Conservation (phyloP, 2,113 vertebrate species). For the Odontesthes bonariensis region DNA sequence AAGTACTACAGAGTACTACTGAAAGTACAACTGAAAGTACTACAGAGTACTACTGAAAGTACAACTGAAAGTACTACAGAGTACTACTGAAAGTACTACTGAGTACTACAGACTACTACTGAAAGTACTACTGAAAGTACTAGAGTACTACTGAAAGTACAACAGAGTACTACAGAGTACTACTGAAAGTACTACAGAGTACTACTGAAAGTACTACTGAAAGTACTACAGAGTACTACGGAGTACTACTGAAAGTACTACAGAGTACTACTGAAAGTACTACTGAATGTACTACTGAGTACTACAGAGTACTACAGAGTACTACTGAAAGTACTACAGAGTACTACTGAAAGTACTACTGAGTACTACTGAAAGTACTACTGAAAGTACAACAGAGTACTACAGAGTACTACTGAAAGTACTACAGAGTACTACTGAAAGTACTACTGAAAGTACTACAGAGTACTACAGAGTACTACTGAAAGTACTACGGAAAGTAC, state of each 20-base stretch:
- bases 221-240: too few species aligned
- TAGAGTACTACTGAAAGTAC: background rate
- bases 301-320: slow-evolving; percentile 7
- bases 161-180: slow-evolving; percentile 15
- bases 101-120: too few species aligned
- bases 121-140: slow-evolving; percentile 9
- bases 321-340: slow-evolving; percentile 5
- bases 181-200: background rate
- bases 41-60: slow-evolving; percentile 7
- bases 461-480: slow-evolving; percentile 10
- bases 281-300: background rate
- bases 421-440: background rate
- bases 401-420: slow-evolving; percentile 1
- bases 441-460: too few species aligned
- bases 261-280: slow-evolving; percentile 15
- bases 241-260: background rate
- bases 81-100: background rate
- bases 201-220: background rate
- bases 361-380: background rate
- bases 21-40: background rate
- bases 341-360: slow-evolving; percentile 5
- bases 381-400: too few species aligned
- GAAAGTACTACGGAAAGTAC: slow-evolving; percentile 1
- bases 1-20: too few species aligned
- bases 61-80: slow-evolving; percentile 4